Base-by-base conservation (phyloP, 2,888 invertebrate genomes). In the Acleris literana region DNA sequence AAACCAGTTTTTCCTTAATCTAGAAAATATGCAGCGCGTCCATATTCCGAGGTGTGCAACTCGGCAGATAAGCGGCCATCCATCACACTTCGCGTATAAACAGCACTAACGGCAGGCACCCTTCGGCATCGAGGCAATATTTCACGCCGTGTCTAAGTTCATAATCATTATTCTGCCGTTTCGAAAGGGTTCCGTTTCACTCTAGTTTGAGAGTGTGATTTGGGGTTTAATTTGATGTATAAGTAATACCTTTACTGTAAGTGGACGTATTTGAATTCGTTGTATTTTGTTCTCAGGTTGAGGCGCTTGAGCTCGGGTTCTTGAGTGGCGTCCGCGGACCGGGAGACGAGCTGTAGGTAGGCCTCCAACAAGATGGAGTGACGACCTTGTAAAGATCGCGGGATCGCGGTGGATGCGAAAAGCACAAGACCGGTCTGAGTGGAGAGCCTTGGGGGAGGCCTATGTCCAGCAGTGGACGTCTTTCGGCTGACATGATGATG, bases 51-150 rank as follows among this genome's bases (percentile, higher is more conserved):
- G 81, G 81, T 76, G 78, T 83, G 82, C 85, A 86, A 83, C 83
- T 81, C 76, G 72, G 70, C 74, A 84, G 89, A 88, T 89, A 90
- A 90, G 82, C 78, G 82, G 71, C 78, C 85, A 91, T 91, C 90
- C 88, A 90, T 90, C 89, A 90, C 87, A 83, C 83, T 85, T 81
- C 78, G 74, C 76, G 84, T 78, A 85, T 87, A 88, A 87, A 88
- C 88, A 88, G 74, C 69, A 58, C 71, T 71, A 72, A 73, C 72
- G 70, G 39, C 39, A 39, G 39, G 39, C 71, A 70, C 70, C 69
- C 72, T 63, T 48, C 66, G 49, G 57, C 71, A 72, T 69, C 71
- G 72, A 68, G 72, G 76, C 77, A 77, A 82, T 81, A 81, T 83
- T 84, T 85, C 80, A 85, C 76, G 71, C 71, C 66, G 71, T 74